phyloP scores from a whole-genome alignment of 2,797 vertebrate genomes.

The Scyliorhinus canicula region DNA sequence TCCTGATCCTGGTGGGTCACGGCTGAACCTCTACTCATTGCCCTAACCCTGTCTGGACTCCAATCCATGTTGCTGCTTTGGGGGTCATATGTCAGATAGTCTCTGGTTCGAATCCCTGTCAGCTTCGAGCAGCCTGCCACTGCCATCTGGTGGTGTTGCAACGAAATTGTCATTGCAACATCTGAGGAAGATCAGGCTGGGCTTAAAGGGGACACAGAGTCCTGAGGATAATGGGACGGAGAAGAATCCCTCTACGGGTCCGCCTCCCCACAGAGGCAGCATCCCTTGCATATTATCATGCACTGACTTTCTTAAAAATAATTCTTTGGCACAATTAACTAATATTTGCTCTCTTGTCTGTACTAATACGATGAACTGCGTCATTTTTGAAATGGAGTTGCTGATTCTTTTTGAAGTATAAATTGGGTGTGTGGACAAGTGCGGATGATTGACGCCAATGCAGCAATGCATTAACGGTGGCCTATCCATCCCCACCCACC shows the following conservation, averaged over 20 bases:
- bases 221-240: not conserved
- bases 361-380: not conserved
- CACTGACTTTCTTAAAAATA: not conserved
- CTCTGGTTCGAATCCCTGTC: accelerated
- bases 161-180: not conserved
- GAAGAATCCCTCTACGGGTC: too few species aligned
- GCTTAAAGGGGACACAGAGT: not conserved
- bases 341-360: not conserved
- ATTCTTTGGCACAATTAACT: not conserved
- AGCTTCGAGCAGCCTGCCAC: not conserved
- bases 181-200: not conserved
- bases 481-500: too few species aligned
- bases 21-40: not conserved
- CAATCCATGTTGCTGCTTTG: not conserved
- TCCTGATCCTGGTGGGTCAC: too few species aligned
- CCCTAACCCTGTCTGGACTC: not conserved
- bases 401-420: not conserved
- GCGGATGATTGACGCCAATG: too few species aligned
- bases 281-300: not conserved
- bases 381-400: not conserved
- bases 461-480: too few species aligned
- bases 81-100: not conserved
- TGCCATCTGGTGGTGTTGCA: not conserved
- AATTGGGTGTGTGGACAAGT: not conserved
- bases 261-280: not conserved